Base-by-base conservation (phyloP, 2,888 invertebrate species). In the Epistrophe eligans region DNA sequence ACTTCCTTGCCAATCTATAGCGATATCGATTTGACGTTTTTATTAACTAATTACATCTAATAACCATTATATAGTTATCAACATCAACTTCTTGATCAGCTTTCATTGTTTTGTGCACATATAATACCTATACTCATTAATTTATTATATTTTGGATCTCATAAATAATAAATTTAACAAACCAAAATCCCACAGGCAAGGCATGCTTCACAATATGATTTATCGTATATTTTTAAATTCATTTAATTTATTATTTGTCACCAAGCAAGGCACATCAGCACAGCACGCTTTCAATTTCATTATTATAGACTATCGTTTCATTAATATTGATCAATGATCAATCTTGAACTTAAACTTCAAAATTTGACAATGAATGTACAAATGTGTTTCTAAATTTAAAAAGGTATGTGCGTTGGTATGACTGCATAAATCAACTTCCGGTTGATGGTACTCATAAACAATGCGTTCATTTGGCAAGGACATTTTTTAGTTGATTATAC, bases 231-330 rank as follows among this genome's bases (percentile, higher is more conserved):
- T 35, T 35, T 6, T 6, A 35, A 8, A n/a, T 52, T 7, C 7
- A 35, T 58, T 17, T 58, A 13, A 17, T n/a, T n/a, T n/a, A n/a
- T n/a, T n/a, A 32, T 28, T 35, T 58, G 57, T 58, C 28, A 35
- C 57, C 57, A n/a, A n/a, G n/a, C 35, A 9, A 32, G 9, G 15
- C 9, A 32, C 15, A 24, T 24, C 24, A 32, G 32, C 57, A 58
- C 57, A 58, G 32, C 57, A 58, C 57, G 35, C 57, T 58, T 58
- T 58, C 57, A n/a, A 58, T 58, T 58, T 52, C 7, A 24, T 52
- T 52, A 52, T 50, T 50, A 11, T 19, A 3, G 0, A 17, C 17
- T 7, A 7, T 50, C 50, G 11, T 19, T 17, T n/a, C n/a, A n/a
- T n/a, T n/a, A n/a, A n/a, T n/a, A 24, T 1, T 17, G 19, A 55